Evolutionary conservation across 2,797 vertebrate genomes (phyloP).

Genomic region (Choloepus didactylus): DNA sequence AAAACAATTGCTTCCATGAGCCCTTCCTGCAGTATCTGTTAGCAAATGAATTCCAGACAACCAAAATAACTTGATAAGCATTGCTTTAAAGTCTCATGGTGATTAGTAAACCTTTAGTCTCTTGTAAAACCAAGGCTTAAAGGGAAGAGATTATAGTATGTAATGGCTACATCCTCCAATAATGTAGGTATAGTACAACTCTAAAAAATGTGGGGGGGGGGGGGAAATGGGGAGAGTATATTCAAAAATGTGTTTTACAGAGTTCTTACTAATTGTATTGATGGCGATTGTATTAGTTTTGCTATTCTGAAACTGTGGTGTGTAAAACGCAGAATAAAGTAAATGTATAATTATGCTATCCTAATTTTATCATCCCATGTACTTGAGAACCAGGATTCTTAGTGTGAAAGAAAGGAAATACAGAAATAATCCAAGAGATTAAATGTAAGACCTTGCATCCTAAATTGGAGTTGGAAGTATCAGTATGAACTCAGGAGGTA

Average conservation of each 20-base stretch:
- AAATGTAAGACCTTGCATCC: too few relatives aligned
- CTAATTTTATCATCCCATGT: too few relatives aligned
- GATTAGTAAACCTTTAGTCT: background rate
- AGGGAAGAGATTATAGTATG: background rate
- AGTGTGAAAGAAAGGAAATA: too few relatives aligned
- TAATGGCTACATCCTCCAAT: background rate
- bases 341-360: background rate
- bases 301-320: background rate
- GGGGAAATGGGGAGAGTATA: background rate
- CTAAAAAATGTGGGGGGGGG: background rate
- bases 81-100: background rate
- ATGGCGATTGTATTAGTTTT: background rate
- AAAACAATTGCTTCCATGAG: background rate
- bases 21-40: background rate
- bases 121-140: conserved; percentile 1
- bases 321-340: background rate
- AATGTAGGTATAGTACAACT: background rate
- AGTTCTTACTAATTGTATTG: background rate
- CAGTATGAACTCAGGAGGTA: too few relatives aligned
- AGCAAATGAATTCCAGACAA: conserved; percentile 9
- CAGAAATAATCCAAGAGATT: too few relatives aligned
- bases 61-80: background rate
- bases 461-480: too few relatives aligned
- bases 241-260: background rate
- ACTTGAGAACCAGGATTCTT: too few relatives aligned